Conservation (phyloP, 2,797 vertebrate genomes). For the Psittacula echo region DNA sequence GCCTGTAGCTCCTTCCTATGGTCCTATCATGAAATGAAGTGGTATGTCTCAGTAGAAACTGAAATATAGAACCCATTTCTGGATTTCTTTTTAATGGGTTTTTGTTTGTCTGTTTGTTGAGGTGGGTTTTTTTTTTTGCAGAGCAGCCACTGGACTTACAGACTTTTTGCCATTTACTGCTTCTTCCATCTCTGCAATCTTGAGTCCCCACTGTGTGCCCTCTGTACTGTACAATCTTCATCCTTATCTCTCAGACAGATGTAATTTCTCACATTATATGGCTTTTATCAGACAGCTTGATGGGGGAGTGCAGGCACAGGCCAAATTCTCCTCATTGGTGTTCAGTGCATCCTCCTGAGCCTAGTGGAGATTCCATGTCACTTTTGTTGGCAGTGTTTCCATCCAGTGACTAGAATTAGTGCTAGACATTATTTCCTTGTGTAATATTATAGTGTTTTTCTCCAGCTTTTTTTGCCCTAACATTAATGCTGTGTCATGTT, state of each 20-base stretch:
- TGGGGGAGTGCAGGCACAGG: not conserved
- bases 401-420: not conserved
- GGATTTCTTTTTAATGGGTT: not conserved
- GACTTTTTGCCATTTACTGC: not conserved
- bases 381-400: not conserved
- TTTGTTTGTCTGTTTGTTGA: not conserved
- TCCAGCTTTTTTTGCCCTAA: not conserved
- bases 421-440: not conserved
- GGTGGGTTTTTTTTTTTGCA: fast-evolving
- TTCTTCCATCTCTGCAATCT: not conserved
- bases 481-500: fast-evolving
- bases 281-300: not conserved
- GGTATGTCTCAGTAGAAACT: not conserved
- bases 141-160: not conserved
- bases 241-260: not conserved
- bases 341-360: not conserved
- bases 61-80: not conserved
- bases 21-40: not conserved
- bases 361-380: not conserved
- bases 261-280: not conserved
- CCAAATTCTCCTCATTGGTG: not conserved
- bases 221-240: not conserved
- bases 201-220: not conserved
- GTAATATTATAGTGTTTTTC: not conserved
- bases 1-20: not conserved